A percentile compares a stretch with the other conserved stretches of the same genome.
phyloP scores from a whole-genome alignment of 2,113 vertebrate species.

The Callaeas wilsoni region DNA sequence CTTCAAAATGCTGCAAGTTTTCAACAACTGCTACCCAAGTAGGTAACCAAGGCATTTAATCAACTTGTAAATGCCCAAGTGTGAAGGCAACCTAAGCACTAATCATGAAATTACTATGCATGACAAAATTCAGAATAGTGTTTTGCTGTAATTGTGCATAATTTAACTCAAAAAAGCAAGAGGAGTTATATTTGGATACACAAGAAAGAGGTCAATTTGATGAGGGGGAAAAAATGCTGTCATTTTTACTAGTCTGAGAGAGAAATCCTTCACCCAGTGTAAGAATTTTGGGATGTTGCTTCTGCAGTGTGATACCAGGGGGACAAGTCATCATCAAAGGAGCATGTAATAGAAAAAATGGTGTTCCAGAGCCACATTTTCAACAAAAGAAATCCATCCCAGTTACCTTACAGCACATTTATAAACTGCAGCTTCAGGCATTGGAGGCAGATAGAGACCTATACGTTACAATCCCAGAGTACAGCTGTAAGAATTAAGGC shows the following conservation, averaged over 20 bases:
- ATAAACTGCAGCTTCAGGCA: background rate
- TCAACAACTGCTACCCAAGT: background rate
- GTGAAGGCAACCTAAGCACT: constrained; percentile 1
- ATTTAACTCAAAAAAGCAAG: constrained; percentile 29
- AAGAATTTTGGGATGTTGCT: background rate
- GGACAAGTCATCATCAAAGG: background rate
- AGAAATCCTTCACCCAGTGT: background rate
- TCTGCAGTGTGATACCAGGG: background rate
- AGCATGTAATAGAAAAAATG: background rate
- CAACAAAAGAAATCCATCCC: background rate
- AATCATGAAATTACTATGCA: constrained; percentile 44
- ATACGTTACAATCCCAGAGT: background rate
- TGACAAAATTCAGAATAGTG: constrained; percentile 34
- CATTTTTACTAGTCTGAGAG: background rate
- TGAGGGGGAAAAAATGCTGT: background rate
- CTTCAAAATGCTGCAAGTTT: background rate
- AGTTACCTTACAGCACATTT: background rate
- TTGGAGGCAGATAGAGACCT: background rate
- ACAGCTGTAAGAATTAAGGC: background rate
- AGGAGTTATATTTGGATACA: constrained; percentile 5
- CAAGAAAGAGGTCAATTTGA: constrained; percentile 23
- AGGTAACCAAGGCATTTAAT: background rate
- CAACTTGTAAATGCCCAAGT: constrained; percentile 11
- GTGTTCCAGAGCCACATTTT: background rate
- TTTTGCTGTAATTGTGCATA: constrained; percentile 49